These are phyloP conservation scores for Pseudochirops cupreus DNA, from an alignment of 2,797 vertebrate species.

Conservation along the genomic window DNA sequence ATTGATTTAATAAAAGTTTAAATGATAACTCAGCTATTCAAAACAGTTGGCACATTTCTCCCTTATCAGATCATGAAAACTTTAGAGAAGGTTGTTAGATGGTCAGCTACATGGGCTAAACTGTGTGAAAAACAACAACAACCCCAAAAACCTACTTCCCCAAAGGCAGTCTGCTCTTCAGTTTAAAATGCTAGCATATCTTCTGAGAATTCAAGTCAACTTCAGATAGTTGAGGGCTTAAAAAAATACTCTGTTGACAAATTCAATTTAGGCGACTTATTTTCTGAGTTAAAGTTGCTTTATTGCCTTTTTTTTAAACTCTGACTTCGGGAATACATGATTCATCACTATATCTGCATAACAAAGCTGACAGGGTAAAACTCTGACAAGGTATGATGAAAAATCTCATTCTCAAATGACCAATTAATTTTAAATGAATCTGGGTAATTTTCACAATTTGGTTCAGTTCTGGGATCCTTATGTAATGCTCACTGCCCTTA, in stretches of 20 bases:
- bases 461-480: not conserved
- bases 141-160: slow-evolving; percentile 6
- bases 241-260: slow-evolving; percentile 48
- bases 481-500: not conserved
- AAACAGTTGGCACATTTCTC: not conserved
- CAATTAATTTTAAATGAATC: not conserved
- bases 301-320: not conserved
- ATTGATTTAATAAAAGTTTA: slow-evolving; percentile 35
- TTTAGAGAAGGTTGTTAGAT: slow-evolving; percentile 34
- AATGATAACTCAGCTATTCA: slow-evolving; percentile 23
- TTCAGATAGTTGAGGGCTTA: slow-evolving; percentile 8
- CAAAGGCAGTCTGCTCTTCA: not conserved
- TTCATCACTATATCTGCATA: not conserved
- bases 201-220: slow-evolving; percentile 47
- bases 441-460: not conserved
- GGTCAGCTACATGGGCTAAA: slow-evolving; percentile 20
- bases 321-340: slow-evolving; percentile 48
- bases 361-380: slow-evolving; percentile 46
- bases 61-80: not conserved
- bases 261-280: slow-evolving; percentile 31
- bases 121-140: slow-evolving; percentile 14
- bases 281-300: not conserved
- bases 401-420: not conserved
- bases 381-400: not conserved
- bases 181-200: slow-evolving; percentile 37